Evolutionary conservation across 1,140 invertebrate genomes (phyloP).

Genomic region (Acromyrmex heyeri): DNA sequence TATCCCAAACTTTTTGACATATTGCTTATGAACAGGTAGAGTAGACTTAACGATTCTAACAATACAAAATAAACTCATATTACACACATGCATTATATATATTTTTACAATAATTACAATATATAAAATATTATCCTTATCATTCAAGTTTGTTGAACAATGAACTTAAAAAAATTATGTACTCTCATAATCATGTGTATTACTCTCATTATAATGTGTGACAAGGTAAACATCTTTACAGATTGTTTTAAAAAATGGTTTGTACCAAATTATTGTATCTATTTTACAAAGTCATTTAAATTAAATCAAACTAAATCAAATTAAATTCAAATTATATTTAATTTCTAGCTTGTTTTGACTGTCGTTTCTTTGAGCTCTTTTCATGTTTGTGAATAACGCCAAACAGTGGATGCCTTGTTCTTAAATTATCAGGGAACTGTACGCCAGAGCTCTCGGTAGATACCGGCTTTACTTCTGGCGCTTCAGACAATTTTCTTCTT

Average conservation of each 20-base stretch:
- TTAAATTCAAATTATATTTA: neutral
- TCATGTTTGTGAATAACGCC: conserved; percentile 68
- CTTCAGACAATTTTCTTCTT: conserved; percentile 76
- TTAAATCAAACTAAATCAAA: neutral
- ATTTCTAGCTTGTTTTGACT: neutral
- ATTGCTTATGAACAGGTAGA: too few species aligned
- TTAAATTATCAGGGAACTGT: conserved; percentile 78
- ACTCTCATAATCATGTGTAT: too few species aligned
- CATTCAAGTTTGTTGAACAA: too few species aligned
- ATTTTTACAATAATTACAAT: neutral
- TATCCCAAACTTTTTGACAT: too few species aligned
- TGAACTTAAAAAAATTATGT: too few species aligned
- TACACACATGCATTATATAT: neutral
- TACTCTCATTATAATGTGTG: too few species aligned
- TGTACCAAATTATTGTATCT: neutral
- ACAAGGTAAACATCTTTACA: conserved; percentile 18
- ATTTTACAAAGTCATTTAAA: neutral
- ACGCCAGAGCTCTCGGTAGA: conserved; percentile 56
- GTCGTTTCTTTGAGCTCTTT: conserved; percentile 36
- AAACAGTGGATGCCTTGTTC: conserved; percentile 78
- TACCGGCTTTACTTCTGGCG: conserved; percentile 57
- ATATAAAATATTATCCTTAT: neutral
- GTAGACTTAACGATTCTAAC: neutral
- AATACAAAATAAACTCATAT: neutral
- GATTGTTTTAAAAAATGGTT: neutral